Conservation (phyloP, 2,888 invertebrate species). For the Diadromus collaris region DNA sequence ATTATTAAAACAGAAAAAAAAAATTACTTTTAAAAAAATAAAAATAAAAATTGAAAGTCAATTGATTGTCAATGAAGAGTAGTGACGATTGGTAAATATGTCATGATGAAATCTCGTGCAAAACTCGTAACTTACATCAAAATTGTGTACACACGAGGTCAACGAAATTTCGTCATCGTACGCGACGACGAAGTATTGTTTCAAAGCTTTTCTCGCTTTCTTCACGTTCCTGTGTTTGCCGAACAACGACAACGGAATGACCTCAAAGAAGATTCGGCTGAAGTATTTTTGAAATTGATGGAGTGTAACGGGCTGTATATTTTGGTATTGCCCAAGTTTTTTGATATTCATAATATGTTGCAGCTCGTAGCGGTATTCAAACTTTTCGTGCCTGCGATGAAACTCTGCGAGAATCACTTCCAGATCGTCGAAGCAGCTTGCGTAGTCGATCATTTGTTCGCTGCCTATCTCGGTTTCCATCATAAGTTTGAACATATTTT, state of each 20-base stretch:
- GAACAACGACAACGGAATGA: conserved; percentile 31
- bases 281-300: conserved; percentile 22
- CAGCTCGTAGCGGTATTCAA: conserved; percentile 4
- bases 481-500: background rate
- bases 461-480: conserved; percentile 5
- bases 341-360: background rate
- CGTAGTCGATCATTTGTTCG: background rate
- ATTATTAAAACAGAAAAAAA: background rate
- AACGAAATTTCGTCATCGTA: conserved; percentile 7
- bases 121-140: conserved; percentile 40
- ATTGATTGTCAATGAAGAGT: background rate
- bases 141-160: conserved; percentile 5
- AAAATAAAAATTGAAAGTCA: background rate
- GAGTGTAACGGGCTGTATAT: background rate
- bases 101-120: background rate
- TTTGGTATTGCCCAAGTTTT: background rate
- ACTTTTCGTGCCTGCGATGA: conserved; percentile 28
- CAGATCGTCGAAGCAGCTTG: background rate
- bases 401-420: conserved; percentile 17
- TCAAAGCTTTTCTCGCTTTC: conserved; percentile 22
- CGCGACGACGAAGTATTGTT: conserved; percentile 22
- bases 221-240: conserved; percentile 39
- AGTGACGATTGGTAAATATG: background rate
- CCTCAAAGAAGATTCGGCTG: background rate
- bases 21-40: background rate